phyloP scores from a whole-genome alignment of 1,140 invertebrate species.

The Drosophila kepulauana region DNA sequence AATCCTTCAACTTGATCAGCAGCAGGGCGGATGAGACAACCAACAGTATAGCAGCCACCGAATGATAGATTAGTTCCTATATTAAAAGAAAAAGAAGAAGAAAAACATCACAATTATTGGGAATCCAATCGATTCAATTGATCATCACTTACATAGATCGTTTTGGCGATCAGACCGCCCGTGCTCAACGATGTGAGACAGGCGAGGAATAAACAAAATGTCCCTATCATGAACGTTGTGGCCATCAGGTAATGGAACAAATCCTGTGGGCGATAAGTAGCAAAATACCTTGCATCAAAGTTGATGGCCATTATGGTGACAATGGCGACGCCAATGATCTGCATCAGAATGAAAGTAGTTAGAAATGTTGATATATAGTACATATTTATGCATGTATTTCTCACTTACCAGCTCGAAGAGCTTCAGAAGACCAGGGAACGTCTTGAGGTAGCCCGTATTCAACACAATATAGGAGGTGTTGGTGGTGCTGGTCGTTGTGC shows the following conservation, averaged over 20 bases:
- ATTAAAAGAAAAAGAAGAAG: background rate
- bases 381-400: background rate
- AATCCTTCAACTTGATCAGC: constrained; percentile 86
- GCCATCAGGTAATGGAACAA: constrained; percentile 90
- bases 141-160: constrained; percentile 91
- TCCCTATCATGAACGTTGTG: constrained; percentile 90
- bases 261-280: constrained; percentile 85
- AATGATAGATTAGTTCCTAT: constrained; percentile 93
- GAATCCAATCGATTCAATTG: background rate
- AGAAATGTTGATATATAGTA: too few species aligned
- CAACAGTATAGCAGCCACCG: constrained; percentile 89
- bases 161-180: constrained; percentile 92
- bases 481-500: constrained; percentile 92
- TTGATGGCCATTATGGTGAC: constrained; percentile 90
- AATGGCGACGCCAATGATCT: constrained; percentile 90
- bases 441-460: constrained; percentile 91
- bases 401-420: constrained; percentile 89
- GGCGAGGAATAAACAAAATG: constrained; percentile 90
- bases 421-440: constrained; percentile 90
- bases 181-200: constrained; percentile 91
- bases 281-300: constrained; percentile 72
- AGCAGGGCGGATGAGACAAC: constrained; percentile 89
- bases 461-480: constrained; percentile 90
- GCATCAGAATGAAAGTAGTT: background rate
- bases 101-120: background rate